Evolutionary conservation across 2,113 vertebrate species (phyloP).

Genomic region (Oxyura jamaicensis): DNA sequence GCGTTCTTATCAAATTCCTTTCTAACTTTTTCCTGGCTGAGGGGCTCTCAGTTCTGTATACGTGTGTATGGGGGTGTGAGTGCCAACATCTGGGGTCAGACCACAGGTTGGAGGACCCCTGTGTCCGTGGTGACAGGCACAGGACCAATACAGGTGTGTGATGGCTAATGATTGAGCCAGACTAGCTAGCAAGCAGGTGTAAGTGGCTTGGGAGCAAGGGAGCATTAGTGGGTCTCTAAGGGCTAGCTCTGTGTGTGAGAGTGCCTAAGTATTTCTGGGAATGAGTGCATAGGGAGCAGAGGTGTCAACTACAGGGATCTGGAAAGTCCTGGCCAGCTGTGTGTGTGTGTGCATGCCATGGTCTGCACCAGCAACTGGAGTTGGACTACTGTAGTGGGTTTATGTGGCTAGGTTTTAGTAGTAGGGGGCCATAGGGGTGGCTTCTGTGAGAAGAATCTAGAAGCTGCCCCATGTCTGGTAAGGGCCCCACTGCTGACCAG

Average conservation of each 20-base stretch:
- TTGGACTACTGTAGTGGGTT: background rate
- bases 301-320: background rate
- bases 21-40: background rate
- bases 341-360: fast-evolving
- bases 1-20: background rate
- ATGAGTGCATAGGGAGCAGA: background rate
- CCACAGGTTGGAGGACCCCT: background rate
- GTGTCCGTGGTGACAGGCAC: background rate
- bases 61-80: too few species aligned
- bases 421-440: too few species aligned
- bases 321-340: background rate
- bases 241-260: background rate
- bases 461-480: too few species aligned
- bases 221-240: background rate
- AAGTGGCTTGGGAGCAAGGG: background rate
- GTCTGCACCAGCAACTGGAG: background rate
- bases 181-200: background rate
- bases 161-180: background rate
- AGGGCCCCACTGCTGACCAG: too few species aligned
- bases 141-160: background rate
- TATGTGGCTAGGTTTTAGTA: too few species aligned
- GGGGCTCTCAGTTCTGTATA: fast-evolving
- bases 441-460: too few species aligned
- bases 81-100: background rate
- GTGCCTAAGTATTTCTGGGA: background rate